A percentile compares a stretch with the other conserved stretches of the same genome.
Evolutionary conservation across 2,888 invertebrate genomes (phyloP).

Genomic region (Thecocarcelia acutangulata): DNA sequence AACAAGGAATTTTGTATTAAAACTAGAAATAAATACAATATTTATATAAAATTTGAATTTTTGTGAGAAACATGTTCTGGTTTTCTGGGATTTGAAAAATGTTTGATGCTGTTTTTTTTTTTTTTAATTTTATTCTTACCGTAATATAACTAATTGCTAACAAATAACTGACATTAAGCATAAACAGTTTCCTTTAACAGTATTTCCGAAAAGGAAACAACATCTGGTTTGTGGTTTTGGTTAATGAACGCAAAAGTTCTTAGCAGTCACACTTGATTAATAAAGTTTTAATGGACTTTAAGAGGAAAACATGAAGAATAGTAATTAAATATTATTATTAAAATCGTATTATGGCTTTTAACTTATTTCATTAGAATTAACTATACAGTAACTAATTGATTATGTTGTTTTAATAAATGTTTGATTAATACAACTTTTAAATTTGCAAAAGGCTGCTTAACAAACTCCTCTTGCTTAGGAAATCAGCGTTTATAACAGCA

Average conservation of each 20-base stretch:
- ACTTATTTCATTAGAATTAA: no score
- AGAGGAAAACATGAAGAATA: no score
- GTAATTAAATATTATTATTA: no score
- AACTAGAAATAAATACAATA: not conserved
- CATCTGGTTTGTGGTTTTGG: no score
- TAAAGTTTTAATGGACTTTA: no score
- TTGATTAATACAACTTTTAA: not conserved
- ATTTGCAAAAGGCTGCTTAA: not conserved
- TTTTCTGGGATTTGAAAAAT: no score
- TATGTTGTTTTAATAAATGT: not conserved
- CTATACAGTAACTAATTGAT: no score
- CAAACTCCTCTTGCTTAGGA: not conserved
- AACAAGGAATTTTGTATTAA: not conserved
- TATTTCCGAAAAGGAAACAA: not conserved
- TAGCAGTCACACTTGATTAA: no score
- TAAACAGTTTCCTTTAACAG: not conserved
- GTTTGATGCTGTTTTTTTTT: not conserved
- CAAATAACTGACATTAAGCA: not conserved
- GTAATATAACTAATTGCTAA: constrained; percentile 12
- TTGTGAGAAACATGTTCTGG: not conserved
- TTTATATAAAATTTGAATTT: not conserved
- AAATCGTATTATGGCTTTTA: no score
- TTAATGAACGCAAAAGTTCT: no score
- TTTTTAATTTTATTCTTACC: not conserved
- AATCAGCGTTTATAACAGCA: not conserved